Conservation (phyloP, 2,113 vertebrate species). For the Thomomys bottae region DNA sequence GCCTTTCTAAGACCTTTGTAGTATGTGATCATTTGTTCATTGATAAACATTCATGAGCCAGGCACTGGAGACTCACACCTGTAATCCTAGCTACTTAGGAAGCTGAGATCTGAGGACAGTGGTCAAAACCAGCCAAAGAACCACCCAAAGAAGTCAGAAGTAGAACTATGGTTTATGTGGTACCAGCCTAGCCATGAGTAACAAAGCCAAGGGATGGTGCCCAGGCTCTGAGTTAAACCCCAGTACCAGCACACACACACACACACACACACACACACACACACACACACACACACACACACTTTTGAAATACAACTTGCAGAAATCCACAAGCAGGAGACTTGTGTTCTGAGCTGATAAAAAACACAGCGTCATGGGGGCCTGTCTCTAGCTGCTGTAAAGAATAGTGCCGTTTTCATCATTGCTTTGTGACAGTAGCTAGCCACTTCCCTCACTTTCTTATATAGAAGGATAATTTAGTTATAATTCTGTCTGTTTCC, state of each 20-base stretch:
- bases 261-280: no score
- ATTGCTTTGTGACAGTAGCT: background rate
- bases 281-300: no score
- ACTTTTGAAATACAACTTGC: background rate
- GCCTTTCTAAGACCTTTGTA: conserved; percentile 11
- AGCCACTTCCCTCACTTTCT: conserved; percentile 22
- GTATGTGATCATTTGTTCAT: conserved; percentile 35
- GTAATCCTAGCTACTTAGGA: no score
- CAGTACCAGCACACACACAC: no score
- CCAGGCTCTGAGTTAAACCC: no score
- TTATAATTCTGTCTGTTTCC: background rate
- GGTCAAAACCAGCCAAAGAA: no score
- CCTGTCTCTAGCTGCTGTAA: background rate
- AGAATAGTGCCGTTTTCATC: background rate
- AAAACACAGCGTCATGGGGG: background rate
- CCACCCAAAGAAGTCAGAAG: no score
- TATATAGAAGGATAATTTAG: background rate
- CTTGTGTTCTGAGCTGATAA: background rate
- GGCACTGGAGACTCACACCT: no score
- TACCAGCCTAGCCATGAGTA: no score
- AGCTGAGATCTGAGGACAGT: no score
- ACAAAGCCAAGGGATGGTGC: no score
- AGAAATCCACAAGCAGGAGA: conserved; percentile 18
- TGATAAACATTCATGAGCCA: conserved; percentile 21
- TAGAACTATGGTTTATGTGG: no score